phyloP scores from a whole-genome alignment of 2,888 invertebrate species.

The Lasioglossum villosulum region DNA sequence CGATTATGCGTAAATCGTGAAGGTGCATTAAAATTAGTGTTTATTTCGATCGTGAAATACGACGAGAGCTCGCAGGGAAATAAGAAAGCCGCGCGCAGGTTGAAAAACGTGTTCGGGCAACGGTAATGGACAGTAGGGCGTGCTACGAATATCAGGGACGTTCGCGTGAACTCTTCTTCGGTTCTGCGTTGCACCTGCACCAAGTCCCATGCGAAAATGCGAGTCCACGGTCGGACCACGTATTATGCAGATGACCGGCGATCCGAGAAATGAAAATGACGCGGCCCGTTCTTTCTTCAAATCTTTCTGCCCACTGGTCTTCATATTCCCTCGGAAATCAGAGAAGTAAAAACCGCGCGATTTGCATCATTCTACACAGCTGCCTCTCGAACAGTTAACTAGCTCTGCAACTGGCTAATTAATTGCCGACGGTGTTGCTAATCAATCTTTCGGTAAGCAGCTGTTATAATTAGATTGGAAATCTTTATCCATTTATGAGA shows the following conservation, averaged over 20 bases:
- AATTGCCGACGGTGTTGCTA: neutral
- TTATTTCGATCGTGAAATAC: conserved; percentile 32
- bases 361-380: neutral
- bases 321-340: neutral
- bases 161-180: conserved; percentile 51
- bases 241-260: conserved; percentile 77
- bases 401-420: neutral
- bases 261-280: conserved; percentile 70
- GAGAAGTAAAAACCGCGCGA: neutral
- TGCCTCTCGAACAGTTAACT: neutral
- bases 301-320: neutral
- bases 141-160: conserved; percentile 67
- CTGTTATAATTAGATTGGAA: neutral
- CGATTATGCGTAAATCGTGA: conserved; percentile 27
- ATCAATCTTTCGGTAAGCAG: neutral
- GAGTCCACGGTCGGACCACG: conserved; percentile 69
- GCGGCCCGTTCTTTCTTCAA: conserved; percentile 19
- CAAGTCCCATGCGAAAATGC: conserved; percentile 55
- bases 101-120: conserved; percentile 67
- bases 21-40: conserved; percentile 13
- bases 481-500: neutral
- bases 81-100: conserved; percentile 36
- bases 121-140: conserved; percentile 65
- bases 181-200: conserved; percentile 55
- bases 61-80: conserved; percentile 28